Base-by-base conservation (phyloP, 2,888 invertebrate genomes). In the Liposcelis brunnea region DNA sequence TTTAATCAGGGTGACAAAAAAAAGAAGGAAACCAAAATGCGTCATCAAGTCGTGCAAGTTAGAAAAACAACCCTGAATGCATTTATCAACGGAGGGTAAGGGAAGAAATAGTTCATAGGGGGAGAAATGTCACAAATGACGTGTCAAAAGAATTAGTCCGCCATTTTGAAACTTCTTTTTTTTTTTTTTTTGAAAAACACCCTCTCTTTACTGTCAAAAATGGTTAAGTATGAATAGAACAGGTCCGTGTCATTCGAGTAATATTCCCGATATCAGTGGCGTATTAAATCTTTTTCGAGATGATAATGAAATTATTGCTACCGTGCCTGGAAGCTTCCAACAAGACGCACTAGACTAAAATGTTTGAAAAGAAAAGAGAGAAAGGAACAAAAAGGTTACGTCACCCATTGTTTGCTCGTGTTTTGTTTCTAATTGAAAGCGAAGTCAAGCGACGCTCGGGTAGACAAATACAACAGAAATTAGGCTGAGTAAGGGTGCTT, bases 91-190 rank as follows among this genome's bases (percentile, higher is more conserved):
- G 4, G 10, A 40, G 40, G 40, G 40, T 19, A 21, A 21, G 40
- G 40, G 21, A 35, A 16, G 16, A 35, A 15, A 35, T 35, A 35
- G 35, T 26, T 26, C 26, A 26, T 26, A 26, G 40, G 40, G 40
- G 19, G 40, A 19, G 16, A 40, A 40, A 40, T 40, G 40, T 40
- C 40, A 40, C 19, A 26, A 35, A 16, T 35, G 35, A 40, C 40
- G 40, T 40, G 40, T 40, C 40, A 40, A 19, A 40, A 40, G 40
- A 19, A 40, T 40, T 19, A 40, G 40, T 15, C 40, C 19, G 19
- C 40, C 40, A 40, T 40, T 19, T 40, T 40, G 40, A 19, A 18
- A 26, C 26, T 26, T 26, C 8, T 26, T 26, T 26, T 6, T 26
- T 26, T 26, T 26, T 26, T 26, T 26, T 26, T 6, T 26, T 26